Evolutionary conservation across 23 tunicate genomes (phyloP), one percentile per base, ranked within the genome.

Genomic region (Styela plicata): DNA sequence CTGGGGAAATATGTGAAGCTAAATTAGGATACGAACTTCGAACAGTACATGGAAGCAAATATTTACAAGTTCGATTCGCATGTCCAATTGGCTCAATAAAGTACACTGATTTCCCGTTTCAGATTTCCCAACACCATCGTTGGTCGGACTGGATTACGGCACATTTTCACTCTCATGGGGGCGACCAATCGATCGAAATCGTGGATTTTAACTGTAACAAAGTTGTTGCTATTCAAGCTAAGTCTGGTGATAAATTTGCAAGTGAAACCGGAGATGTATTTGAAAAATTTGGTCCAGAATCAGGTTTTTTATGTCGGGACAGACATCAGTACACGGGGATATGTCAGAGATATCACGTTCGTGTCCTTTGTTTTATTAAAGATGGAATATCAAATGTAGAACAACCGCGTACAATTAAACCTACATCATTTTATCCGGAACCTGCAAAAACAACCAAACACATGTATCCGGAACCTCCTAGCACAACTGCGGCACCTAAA

Each of bases 241-340:
- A 21, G 2, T 1, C 81, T 13, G 81, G 29, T 16, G 26, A 53
- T 18, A 24, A 22, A 53, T 76, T 44, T 25, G 89, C 89, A 19
- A 36, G 90, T 3, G 94, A 94, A 70, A 88, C 98, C 0, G 98
- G 87, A 0, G 98, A 94, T 32, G 87, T 85, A 21, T 94, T 94
- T 69, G 80, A 79, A 25, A 81, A 74, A 31, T 85, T 85, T 70
- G 86, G 89, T 36, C 82, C 90, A 17, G 13, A 30, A 3, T 44
- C 57, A 7, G 98, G 98, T 0, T 85, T 94, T 44, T 32, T 84
- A n/a, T 94, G 98, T 73, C 68, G 82, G 33, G 94, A 87, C 22
- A 70, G 27, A 1, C 69, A 94, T 69, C 98, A 94, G 36, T 27
- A 3, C 2, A 63, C 61, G 0, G 85, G 94, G 0, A 52, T 21